Evolutionary conservation across 37 sponge, comb jelly and placozoan genomes (phyloP).

Genomic region (Aphrocallistes beatrix): DNA sequence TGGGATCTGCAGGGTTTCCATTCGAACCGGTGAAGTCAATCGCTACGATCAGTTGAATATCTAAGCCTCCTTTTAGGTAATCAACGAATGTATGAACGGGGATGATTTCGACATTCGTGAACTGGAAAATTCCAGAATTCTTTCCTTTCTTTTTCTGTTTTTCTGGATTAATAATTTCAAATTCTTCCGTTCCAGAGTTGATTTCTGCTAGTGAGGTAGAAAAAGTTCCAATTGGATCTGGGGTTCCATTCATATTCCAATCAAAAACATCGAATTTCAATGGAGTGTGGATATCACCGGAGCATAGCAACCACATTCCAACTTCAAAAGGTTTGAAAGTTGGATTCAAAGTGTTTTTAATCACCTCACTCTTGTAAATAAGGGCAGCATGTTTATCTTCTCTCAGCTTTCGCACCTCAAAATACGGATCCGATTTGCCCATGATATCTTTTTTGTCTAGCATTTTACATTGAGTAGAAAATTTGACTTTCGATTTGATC

Average conservation of each 20-base stretch:
- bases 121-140: conserved; percentile 29
- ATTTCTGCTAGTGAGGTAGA: conserved; percentile 49
- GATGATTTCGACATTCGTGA: conserved; percentile 28
- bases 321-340: conserved; percentile 21
- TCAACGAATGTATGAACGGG: conserved; percentile 60
- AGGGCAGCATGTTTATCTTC: conserved; percentile 57
- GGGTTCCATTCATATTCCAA: conserved; percentile 57
- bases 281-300: conserved; percentile 72
- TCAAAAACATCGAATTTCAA: conserved; percentile 63
- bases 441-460: conserved; percentile 92
- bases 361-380: conserved; percentile 56
- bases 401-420: conserved; percentile 61
- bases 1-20: background rate
- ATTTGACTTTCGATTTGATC: conserved; percentile 42
- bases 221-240: conserved; percentile 56
- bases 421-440: conserved; percentile 92
- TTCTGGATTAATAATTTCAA: conserved; percentile 23
- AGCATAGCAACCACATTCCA: conserved; percentile 37
- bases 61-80: conserved; percentile 63
- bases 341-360: conserved; percentile 66
- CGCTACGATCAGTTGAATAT: conserved; percentile 56
- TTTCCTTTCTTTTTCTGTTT: conserved; percentile 25
- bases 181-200: conserved; percentile 25
- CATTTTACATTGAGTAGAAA: conserved; percentile 57
- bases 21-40: conserved; percentile 53